Base-by-base conservation (phyloP, 64 coral and sea anemone species). In the Catalaphyllia jardinei region DNA sequence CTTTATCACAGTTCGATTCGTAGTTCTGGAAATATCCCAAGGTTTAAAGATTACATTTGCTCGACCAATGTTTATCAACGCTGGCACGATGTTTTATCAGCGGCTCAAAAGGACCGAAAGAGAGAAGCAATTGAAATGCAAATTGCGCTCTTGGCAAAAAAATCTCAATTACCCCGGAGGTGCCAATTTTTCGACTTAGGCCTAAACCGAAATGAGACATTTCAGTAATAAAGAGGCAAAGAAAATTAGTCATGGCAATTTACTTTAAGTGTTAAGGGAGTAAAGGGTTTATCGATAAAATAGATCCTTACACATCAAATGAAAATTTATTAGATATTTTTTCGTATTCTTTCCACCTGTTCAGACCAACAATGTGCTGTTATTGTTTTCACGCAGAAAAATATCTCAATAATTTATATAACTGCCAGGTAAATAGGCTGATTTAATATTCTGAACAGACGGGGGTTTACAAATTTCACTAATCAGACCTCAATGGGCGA, bases 401-500 rank as follows among this genome's bases (percentile, higher is more conserved):
- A n/a, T 51, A 51, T 28, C 20, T 10, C 38, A 24, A 52, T 71
- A 85, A 71, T 85, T 85, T 71, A 85, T 85, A 71, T 85, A 25
- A 85, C 81, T 29, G 35, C 38, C 38, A 28, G 8, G 13, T 6
- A n/a, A 64, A 49, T 9, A 11, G 20, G 29, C 17, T 42, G 12
- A 39, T 17, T 50, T 85, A 85, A 71, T 85, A 85, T 49, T 38
- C 33, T 51, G 9, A 69, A 35, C 81, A 4, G 31, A 28, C 28
- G 81, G 81, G 81, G 31, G 80, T 20, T 84, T 71, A 39, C 30
- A 71, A 85, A 71, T 69, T 69, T 69, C 65, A 22, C 54, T 57
- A 57, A 57, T 57, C 54, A 57, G 10, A 25, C 22, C 10, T 29
- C 22, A 11, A 69, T 69, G 4, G 65, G 65, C 65, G 65, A 69